A percentile compares a stretch with the other conserved stretches of the same genome.
These are phyloP conservation scores for Cyaniris semiargus DNA, from an alignment of 2,888 invertebrate species.

Conservation along the genomic window DNA sequence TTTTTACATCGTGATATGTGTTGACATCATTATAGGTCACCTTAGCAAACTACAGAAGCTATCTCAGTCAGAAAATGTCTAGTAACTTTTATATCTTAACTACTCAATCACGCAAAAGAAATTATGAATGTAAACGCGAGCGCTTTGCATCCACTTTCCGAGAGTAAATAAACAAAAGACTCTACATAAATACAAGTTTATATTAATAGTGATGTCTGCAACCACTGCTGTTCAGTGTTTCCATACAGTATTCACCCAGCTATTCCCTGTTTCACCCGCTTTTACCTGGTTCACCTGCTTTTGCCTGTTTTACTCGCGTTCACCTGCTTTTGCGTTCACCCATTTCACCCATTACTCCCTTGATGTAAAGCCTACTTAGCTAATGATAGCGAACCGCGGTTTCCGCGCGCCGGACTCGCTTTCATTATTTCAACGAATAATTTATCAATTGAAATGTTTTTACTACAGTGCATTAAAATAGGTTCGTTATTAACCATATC, in stretches of 20 bases:
- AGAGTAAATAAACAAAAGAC: conserved; percentile 25
- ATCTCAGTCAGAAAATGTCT: background rate
- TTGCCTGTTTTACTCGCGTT: background rate
- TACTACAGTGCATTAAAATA: conserved; percentile 4
- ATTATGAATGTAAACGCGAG: background rate
- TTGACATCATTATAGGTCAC: too few relatives aligned
- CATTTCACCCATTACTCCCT: conserved; percentile 20
- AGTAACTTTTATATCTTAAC: background rate
- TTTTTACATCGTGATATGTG: too few relatives aligned
- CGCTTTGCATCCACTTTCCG: background rate
- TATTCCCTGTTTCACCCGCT: background rate
- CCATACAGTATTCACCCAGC: conserved; percentile 6
- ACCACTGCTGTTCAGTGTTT: conserved; percentile 10
- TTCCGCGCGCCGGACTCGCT: background rate
- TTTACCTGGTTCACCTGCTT: conserved; percentile 2
- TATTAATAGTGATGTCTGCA: conserved; percentile 24
- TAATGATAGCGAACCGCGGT: conserved; percentile 41
- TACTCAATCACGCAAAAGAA: background rate
- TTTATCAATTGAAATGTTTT: conserved; percentile 21
- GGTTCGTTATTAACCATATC: background rate
- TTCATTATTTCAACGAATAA: conserved; percentile 10
- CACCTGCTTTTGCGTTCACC: conserved; percentile 9
- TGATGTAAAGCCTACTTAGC: conserved; percentile 34
- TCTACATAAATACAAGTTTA: conserved; percentile 20
- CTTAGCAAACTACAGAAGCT: background rate